Evolutionary conservation across 2,797 vertebrate species (phyloP).

Genomic region (Tauraco hartlaubi): DNA sequence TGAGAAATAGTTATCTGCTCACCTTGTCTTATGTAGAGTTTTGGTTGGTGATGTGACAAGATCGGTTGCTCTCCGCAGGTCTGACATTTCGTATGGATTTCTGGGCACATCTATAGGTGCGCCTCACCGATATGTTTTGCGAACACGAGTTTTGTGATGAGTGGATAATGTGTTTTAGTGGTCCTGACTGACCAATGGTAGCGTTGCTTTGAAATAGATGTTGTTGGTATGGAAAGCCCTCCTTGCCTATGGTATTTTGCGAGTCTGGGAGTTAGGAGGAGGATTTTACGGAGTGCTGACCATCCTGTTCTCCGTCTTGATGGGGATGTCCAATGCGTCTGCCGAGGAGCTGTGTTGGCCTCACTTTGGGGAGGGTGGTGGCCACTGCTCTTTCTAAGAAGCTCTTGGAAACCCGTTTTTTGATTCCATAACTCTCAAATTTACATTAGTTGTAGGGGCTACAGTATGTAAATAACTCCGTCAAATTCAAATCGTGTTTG

Average conservation of each 20-base stretch:
- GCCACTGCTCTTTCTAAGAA: conserved; percentile 25
- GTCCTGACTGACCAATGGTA: fast-evolving
- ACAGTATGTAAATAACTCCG: conserved; percentile 69
- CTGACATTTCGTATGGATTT: background rate
- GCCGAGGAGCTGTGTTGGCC: background rate
- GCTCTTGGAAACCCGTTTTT: conserved; percentile 26
- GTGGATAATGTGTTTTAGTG: background rate
- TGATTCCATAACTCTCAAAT: conserved; percentile 47
- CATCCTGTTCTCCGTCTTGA: fast-evolving
- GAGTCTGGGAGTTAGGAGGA: background rate
- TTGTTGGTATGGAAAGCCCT: background rate
- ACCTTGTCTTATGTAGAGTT: background rate
- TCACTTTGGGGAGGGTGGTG: background rate
- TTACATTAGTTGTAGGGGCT: conserved; percentile 60
- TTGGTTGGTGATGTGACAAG: background rate
- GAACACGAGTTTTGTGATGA: background rate
- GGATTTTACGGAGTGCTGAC: background rate
- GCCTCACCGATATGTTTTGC: background rate
- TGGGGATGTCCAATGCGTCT: background rate
- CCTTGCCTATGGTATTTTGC: background rate
- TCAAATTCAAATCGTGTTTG: conserved; percentile 70
- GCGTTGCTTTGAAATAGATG: background rate
- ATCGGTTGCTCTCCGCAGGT: background rate
- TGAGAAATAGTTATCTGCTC: background rate
- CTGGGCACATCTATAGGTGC: background rate